These are phyloP conservation scores for Bembecia ichneumoniformis DNA, from an alignment of 2,888 invertebrate species.

Conservation along the genomic window DNA sequence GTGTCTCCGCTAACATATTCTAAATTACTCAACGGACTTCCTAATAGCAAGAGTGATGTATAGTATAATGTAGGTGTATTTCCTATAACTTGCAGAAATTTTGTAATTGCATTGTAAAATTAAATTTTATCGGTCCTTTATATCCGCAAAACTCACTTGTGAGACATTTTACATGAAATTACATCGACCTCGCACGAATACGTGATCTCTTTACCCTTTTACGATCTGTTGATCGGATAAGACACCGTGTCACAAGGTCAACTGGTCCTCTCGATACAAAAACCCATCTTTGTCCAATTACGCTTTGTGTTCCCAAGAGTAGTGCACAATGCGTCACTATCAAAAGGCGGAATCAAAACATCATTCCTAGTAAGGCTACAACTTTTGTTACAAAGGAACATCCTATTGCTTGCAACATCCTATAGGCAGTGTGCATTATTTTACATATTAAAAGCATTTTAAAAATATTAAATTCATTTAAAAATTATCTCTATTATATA, in stretches of 20 bases:
- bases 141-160: conserved; percentile 14
- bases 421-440: too few species aligned
- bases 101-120: too few species aligned
- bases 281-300: conserved; percentile 8
- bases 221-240: neutral
- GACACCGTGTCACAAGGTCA: conserved; percentile 18
- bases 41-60: too few species aligned
- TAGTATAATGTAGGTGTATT: too few species aligned
- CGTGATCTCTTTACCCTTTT: conserved; percentile 21
- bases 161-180: conserved; percentile 16
- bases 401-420: too few species aligned
- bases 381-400: too few species aligned
- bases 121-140: neutral
- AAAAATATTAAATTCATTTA: too few species aligned
- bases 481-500: too few species aligned
- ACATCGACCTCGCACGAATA: conserved; percentile 17
- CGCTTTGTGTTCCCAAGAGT: conserved; percentile 24
- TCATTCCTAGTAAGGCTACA: too few species aligned
- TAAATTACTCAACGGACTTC: too few species aligned
- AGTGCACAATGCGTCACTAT: conserved; percentile 20
- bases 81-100: neutral
- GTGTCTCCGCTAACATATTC: too few species aligned
- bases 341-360: conserved; percentile 25
- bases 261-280: conserved; percentile 14
- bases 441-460: too few species aligned